phyloP scores from a whole-genome alignment of 2,797 vertebrate genomes.

The Syngnathus acus region DNA sequence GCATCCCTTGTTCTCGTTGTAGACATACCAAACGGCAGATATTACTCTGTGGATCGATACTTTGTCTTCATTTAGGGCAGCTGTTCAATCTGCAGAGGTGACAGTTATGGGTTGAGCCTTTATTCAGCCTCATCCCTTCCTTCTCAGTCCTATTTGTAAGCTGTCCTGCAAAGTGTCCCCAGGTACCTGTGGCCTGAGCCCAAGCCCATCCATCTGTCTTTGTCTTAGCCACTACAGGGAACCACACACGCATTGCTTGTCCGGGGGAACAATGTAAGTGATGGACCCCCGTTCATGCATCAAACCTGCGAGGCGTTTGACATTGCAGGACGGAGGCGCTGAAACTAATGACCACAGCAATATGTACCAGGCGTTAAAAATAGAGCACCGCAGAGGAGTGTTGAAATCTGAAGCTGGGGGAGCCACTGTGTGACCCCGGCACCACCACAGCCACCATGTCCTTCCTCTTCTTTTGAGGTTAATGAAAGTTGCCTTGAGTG shows the following conservation, averaged over 20 bases:
- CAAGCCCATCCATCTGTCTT: slow-evolving; percentile 67
- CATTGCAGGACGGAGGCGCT: slow-evolving; percentile 64
- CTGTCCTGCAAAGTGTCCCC: slow-evolving; percentile 69
- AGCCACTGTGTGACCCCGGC: slow-evolving; percentile 31
- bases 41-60: slow-evolving; percentile 52
- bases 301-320: slow-evolving; percentile 68
- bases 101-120: slow-evolving; percentile 71
- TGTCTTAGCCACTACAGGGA: slow-evolving; percentile 66
- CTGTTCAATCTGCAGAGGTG: slow-evolving; percentile 61
- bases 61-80: slow-evolving; percentile 64
- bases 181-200: slow-evolving; percentile 62
- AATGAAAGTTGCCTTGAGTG: slow-evolving; percentile 59
- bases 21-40: slow-evolving; percentile 49
- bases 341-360: slow-evolving; percentile 73
- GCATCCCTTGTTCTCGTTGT: slow-evolving; percentile 33
- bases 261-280: slow-evolving; percentile 70
- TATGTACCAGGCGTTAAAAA: slow-evolving; percentile 72
- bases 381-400: slow-evolving; percentile 52
- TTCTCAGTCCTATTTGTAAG: slow-evolving; percentile 75
- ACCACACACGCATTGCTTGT: slow-evolving; percentile 63
- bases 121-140: slow-evolving; percentile 66
- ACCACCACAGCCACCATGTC: slow-evolving; percentile 18
- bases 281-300: slow-evolving; percentile 73
- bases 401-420: slow-evolving; percentile 48
- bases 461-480: slow-evolving; percentile 55